phyloP scores from a whole-genome alignment of 2,113 vertebrate genomes.

The Elgaria multicarinata region DNA sequence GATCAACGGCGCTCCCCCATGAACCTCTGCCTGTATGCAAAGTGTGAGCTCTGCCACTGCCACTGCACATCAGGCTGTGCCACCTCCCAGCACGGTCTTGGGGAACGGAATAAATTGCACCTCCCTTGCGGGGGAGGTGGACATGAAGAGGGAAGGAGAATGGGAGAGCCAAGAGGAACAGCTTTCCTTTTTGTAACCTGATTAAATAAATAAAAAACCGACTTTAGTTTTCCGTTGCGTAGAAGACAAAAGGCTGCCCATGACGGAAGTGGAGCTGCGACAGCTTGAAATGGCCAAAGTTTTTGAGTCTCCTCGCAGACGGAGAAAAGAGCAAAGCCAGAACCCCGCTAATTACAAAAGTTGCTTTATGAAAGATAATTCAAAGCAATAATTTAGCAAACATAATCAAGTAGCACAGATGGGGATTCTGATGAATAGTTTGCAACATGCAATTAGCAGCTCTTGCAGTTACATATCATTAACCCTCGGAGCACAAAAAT shows the following conservation, averaged over 20 bases:
- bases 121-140: background rate
- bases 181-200: constrained; percentile 31
- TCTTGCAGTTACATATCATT: constrained; percentile 99
- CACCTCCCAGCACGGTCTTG: too few species aligned
- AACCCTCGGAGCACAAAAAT: constrained; percentile 98
- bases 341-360: constrained; percentile 96
- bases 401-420: constrained; percentile 97
- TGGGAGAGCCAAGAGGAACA: constrained; percentile 20
- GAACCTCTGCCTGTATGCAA: too few species aligned
- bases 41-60: too few species aligned
- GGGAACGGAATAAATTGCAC: too few species aligned
- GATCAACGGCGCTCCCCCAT: too few species aligned
- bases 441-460: constrained; percentile 99
- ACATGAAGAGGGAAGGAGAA: background rate
- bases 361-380: constrained; percentile 99
- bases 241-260: constrained; percentile 66
- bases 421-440: constrained; percentile 99
- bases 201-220: constrained; percentile 66
- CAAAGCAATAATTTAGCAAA: constrained; percentile 99
- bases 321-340: constrained; percentile 91
- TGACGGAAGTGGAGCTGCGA: constrained; percentile 65
- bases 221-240: constrained; percentile 62
- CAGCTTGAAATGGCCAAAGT: constrained; percentile 82
- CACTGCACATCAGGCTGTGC: too few species aligned
- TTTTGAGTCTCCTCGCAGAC: constrained; percentile 77